Base-by-base conservation (phyloP, 64 coral and sea anemone species). In the Porites australiensis region DNA sequence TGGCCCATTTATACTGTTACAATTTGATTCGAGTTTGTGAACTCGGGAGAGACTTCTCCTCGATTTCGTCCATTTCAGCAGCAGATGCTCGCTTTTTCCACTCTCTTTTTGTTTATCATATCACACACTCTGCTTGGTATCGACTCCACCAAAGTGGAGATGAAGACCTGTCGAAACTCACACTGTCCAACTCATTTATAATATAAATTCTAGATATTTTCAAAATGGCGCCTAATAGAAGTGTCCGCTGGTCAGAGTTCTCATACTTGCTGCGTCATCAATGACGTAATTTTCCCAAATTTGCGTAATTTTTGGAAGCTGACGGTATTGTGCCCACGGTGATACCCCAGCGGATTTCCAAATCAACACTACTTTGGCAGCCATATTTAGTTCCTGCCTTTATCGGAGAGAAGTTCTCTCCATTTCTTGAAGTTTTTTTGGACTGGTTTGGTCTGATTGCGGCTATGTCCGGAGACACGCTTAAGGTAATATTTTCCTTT, bases 141-240 rank as follows among this genome's bases (percentile, higher is more conserved):
- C 54, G 54, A 57, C 12, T 57, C 54, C 3, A 12, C 7, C 54
- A 57, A 7, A 57, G 1, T 57, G 54, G 54, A 9, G 54, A 7
- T 5, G 54, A 57, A 57, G 12, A 5, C 1, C 54, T 1, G 27
- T 37, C 27, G 27, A 37, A 0, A 37, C 27, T 37, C 27, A 37
- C 27, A 37, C 0, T 37, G 0, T 37, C 27, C 27, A 37, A 37
- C n/a, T n/a, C 27, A 37, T 37, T 37, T 37, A 37, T 37, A 37
- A n/a, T n/a, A n/a, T n/a, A n/a, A n/a, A n/a, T n/a, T n/a, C n/a
- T n/a, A n/a, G n/a, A n/a, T n/a, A n/a, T n/a, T n/a, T n/a, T n/a
- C 72, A 74, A 74, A 74, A 74, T 74, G 72, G 72, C 72, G 72
- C 72, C 66, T 23, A 70, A 70, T 70, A n/a, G 66, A 19, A 70